Evolutionary conservation across 2,797 vertebrate species (phyloP), one percentile per base, ranked within the genome.

Genomic region (Periparus ater): DNA sequence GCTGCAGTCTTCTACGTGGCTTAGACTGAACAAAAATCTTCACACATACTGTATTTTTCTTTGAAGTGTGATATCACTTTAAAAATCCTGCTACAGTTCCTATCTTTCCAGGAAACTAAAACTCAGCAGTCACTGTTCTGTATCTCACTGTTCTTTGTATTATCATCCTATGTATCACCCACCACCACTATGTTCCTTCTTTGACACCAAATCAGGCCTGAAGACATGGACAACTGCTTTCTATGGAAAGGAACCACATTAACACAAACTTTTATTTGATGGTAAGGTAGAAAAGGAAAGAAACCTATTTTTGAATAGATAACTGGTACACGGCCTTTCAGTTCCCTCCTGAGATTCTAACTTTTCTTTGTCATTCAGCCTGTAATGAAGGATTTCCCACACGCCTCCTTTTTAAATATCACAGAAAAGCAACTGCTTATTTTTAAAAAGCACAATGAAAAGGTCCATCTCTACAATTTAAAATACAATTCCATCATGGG

Each of bases 391-490:
- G 20, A 77, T 73, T 91, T 80, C 20, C n/a, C 47, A 32, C 22
- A 55, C 2, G 3, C 4, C 78, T 77, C 30, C 47, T 66, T 85
- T 89, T 55, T 17, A 86, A 65, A 75, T 34, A 18, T 40, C 18
- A 44, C 70, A 81, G 54, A 80, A 89, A 36, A 85, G 11, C 20
- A 89, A 71, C 42, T 55, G 11, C 42, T 75, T 76, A n/a, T 60
- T 94, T 93, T 51, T 2, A 40, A 68, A 92, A 83, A 65, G 18
- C 44, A 75, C 38, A 82, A 79, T 57, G 36, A 82, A 85, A 82
- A 80, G 50, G 25, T 65, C 25, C 2, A 0, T 42, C 27, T 58
- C 38, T 71, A 63, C 30, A 71, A 34, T 74, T 88, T 74, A 58
- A 84, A 88, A 77, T 38, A 77, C 63, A 89, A 85, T 27, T 30